Evolutionary conservation across 2,888 invertebrate species (phyloP), one percentile per base, ranked within the genome.

Genomic region (Microctonus brassicae): DNA sequence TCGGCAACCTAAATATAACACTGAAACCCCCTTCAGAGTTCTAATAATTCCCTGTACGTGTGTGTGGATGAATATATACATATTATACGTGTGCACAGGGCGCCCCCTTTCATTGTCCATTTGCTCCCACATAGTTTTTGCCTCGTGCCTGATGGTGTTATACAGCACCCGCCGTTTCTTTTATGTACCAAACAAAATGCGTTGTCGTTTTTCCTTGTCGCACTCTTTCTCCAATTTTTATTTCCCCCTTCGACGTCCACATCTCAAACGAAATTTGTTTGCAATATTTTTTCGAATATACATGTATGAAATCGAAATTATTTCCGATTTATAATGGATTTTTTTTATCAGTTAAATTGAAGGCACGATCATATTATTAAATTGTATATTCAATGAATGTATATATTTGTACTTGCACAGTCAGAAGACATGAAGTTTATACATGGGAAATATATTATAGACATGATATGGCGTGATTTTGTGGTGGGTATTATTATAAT

Each of bases 121-220:
- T 64, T 55, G 20, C 42, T 61, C 57, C 34, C 68, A 29, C 72
- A 55, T 71, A 69, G 53, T 70, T 77, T 80, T 77, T 82, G 83
- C 80, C 84, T 82, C 83, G 84, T 83, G 83, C 82, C 82, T n/a
- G n/a, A n/a, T 78, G 75, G 80, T 80, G 81, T 83, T 83, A 82
- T 80, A 79, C 80, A 80, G 81, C 78, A 78, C 82, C 80, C 81
- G 81, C 83, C 84, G 79, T 82, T 83, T n/a, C n/a, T n/a, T n/a
- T n/a, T n/a, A n/a, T n/a, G n/a, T 76, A 82, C 82, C 72, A 83
- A 70, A 82, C 69, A n/a, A 77, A 77, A 75, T 80, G 47, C 17
- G 17, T 17, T 47, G 17, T 33, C 39, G 42, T 47, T n/a, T 42
- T 24, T 26, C 39, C n/a, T 22, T n/a, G 34, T 33, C 39, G 42